A percentile compares a stretch with the other conserved stretches of the same genome.
phyloP scores from a whole-genome alignment of 1,140 invertebrate species.

The Andrena cerasifolii region DNA sequence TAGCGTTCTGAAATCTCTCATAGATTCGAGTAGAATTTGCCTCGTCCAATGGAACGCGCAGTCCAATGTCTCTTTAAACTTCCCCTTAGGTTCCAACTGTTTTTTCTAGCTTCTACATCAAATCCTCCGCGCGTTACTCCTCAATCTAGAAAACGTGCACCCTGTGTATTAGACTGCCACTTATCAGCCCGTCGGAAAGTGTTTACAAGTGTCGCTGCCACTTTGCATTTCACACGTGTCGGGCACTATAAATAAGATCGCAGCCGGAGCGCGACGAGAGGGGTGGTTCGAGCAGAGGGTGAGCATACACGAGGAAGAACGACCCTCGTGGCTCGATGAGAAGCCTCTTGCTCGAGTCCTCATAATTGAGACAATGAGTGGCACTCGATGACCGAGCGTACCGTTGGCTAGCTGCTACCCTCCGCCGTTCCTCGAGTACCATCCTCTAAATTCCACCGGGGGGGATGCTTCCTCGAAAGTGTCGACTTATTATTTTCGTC shows the following conservation, averaged over 20 bases:
- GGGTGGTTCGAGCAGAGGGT: conserved; percentile 6
- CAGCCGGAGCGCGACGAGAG: neutral
- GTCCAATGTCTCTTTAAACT: too few relatives aligned
- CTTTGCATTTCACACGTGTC: neutral
- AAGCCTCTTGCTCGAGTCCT: conserved; percentile 45
- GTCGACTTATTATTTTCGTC: conserved; percentile 73
- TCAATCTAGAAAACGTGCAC: too few relatives aligned
- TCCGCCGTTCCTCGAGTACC: conserved; percentile 26
- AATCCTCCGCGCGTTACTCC: too few relatives aligned
- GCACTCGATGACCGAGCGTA: conserved; percentile 53
- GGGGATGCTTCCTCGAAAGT: conserved; percentile 23
- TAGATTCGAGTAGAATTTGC: too few relatives aligned
- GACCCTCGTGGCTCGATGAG: conserved; percentile 47
- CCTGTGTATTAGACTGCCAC: too few relatives aligned
- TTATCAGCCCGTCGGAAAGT: neutral
- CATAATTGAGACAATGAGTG: conserved; percentile 60
- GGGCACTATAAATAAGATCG: conserved; percentile 1
- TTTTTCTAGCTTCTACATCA: too few relatives aligned
- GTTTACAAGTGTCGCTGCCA: neutral
- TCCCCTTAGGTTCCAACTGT: too few relatives aligned
- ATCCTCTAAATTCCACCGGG: conserved; percentile 45
- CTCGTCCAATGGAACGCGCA: too few relatives aligned
- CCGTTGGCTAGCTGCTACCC: conserved; percentile 29
- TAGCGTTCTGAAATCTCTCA: too few relatives aligned
- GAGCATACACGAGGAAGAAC: conserved; percentile 30